These are phyloP conservation scores for Triplophysa tibetana DNA, from an alignment of 2,113 vertebrate genomes.

Conservation along the genomic window DNA sequence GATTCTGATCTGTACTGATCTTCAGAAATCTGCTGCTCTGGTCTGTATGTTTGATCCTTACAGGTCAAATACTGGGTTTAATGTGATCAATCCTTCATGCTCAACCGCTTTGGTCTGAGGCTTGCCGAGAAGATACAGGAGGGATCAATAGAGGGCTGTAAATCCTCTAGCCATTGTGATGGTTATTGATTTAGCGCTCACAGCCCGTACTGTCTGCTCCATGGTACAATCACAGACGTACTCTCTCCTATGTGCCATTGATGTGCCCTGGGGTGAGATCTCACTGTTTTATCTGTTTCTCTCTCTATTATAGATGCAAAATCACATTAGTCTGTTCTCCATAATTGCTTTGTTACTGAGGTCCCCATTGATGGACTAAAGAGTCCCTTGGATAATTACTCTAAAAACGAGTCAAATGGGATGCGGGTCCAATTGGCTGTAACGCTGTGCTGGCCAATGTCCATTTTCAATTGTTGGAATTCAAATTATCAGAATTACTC, in stretches of 20 bases:
- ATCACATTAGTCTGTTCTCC: constrained; percentile 18
- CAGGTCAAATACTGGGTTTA: background rate
- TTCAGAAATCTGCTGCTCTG: constrained; percentile 9
- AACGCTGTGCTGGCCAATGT: background rate
- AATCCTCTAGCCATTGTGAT: constrained; percentile 49
- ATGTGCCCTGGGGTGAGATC: constrained; percentile 35
- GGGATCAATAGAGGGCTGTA: constrained; percentile 50
- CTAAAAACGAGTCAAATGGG: background rate
- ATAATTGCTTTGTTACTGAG: constrained; percentile 11
- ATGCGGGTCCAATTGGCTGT: background rate
- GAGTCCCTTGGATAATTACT: constrained; percentile 17
- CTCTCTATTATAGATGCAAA: background rate
- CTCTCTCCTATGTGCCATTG: constrained; percentile 37
- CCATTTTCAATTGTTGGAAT: background rate
- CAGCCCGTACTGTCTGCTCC: constrained; percentile 29
- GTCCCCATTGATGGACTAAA: background rate
- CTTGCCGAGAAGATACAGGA: constrained; percentile 48
- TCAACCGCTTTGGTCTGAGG: constrained; percentile 50
- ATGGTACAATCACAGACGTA: constrained; percentile 31
- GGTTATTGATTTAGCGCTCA: constrained; percentile 52
- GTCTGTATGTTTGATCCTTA: constrained; percentile 35
- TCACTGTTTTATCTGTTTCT: constrained; percentile 16
- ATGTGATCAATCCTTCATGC: constrained; percentile 45
- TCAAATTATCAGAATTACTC: background rate
- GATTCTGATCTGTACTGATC: constrained; percentile 11